These are phyloP conservation scores for Ia io DNA, from an alignment of 2,113 vertebrate genomes.

Conservation along the genomic window DNA sequence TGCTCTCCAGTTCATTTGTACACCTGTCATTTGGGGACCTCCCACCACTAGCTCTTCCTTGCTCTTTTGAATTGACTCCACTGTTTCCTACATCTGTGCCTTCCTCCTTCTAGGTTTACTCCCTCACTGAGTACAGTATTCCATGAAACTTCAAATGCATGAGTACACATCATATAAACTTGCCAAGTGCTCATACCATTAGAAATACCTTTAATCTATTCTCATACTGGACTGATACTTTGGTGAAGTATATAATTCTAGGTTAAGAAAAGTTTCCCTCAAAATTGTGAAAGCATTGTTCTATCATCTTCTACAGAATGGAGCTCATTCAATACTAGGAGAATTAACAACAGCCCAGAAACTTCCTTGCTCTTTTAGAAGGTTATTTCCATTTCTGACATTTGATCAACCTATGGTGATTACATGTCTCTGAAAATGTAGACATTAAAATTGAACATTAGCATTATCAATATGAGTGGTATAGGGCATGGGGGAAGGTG, in stretches of 20 bases:
- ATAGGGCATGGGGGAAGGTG: accelerated
- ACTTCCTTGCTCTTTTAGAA: background rate
- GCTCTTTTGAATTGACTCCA: background rate
- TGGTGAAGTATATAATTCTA: background rate
- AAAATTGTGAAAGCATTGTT: background rate
- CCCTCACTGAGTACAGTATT: background rate
- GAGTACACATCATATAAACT: background rate
- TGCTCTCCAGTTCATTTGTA: background rate
- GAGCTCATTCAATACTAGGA: background rate
- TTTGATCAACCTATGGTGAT: background rate
- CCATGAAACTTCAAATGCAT: background rate
- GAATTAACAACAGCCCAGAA: background rate
- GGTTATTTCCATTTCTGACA: background rate
- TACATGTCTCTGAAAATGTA: background rate
- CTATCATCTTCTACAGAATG: background rate
- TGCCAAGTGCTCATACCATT: background rate
- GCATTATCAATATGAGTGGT: background rate
- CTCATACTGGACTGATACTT: background rate
- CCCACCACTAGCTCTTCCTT: background rate
- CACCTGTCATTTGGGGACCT: background rate
- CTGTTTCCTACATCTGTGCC: background rate
- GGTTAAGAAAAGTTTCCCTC: background rate
- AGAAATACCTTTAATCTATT: background rate
- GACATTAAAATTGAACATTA: background rate
- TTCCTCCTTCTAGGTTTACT: background rate